Conservation (phyloP, 2,113 vertebrate species). For the Apodemus speciosus region DNA sequence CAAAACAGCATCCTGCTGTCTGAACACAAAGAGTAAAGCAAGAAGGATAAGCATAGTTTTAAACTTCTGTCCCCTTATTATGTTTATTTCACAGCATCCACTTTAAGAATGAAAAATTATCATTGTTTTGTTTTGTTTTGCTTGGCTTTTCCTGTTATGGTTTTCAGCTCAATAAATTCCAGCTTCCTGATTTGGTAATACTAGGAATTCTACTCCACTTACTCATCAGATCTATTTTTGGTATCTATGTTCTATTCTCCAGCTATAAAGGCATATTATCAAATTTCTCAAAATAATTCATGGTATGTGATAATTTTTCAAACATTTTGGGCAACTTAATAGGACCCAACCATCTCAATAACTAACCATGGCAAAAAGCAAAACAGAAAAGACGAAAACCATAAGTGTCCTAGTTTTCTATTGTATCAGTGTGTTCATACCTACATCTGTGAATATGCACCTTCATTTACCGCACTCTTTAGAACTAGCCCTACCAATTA, state of each 20-base stretch:
- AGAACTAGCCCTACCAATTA: neutral
- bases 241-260: slow-evolving; percentile 48
- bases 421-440: neutral
- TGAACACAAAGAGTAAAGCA: slow-evolving; percentile 6
- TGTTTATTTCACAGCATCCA: slow-evolving; percentile 59
- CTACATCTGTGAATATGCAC: neutral
- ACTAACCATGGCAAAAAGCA: neutral
- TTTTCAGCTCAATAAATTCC: slow-evolving; percentile 55
- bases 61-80: slow-evolving; percentile 19
- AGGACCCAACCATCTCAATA: neutral
- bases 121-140: slow-evolving; percentile 52
- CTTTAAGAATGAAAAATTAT: slow-evolving; percentile 57
- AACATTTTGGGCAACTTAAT: neutral
- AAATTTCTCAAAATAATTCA: slow-evolving; percentile 52
- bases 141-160: slow-evolving; percentile 65
- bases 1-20: neutral
- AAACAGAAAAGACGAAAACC: too few species aligned
- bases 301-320: slow-evolving; percentile 23
- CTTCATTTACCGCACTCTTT: neutral
- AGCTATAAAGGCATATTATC: slow-evolving; percentile 32
- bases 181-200: slow-evolving; percentile 61
- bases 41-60: neutral
- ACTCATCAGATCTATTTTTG: slow-evolving; percentile 68
- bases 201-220: slow-evolving; percentile 54
- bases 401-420: slow-evolving; percentile 23